A percentile compares a stretch with the other conserved stretches of the same genome.
Evolutionary conservation across 2,797 vertebrate species (phyloP).

Genomic region (Triplophysa bombifrons): DNA sequence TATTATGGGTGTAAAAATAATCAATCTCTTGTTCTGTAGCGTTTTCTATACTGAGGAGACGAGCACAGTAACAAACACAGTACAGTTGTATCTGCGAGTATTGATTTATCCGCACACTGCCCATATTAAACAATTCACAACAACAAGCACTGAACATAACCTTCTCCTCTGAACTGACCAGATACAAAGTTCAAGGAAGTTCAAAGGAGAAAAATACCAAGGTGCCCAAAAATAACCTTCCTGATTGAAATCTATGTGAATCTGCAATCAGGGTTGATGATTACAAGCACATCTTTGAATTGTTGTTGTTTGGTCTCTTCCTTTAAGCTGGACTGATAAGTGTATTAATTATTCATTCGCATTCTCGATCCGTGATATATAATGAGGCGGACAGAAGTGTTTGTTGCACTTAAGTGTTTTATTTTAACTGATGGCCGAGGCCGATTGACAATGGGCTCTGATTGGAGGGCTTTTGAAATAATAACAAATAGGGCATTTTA

Average conservation of each 20-base stretch:
- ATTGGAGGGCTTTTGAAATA: conserved; percentile 28
- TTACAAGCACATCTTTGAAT: conserved; percentile 4
- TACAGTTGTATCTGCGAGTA: conserved; percentile 9
- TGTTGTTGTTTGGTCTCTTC: neutral
- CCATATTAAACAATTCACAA: neutral
- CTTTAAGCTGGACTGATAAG: conserved; percentile 1
- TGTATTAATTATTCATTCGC: conserved; percentile 24
- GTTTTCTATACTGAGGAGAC: conserved; percentile 31
- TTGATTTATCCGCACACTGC: conserved; percentile 3
- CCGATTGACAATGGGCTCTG: conserved; percentile 30
- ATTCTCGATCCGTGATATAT: neutral
- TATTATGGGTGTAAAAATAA: conserved; percentile 28
- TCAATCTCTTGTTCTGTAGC: conserved; percentile 38
- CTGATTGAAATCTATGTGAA: conserved; percentile 35
- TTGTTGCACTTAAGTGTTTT: conserved; percentile 4
- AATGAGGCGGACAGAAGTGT: conserved; percentile 22
- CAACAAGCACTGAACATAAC: conserved; percentile 8
- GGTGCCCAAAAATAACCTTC: neutral
- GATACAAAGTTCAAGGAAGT: neutral
- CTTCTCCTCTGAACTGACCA: neutral
- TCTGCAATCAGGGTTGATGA: conserved; percentile 20
- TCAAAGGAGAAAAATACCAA: neutral
- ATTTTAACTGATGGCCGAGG: conserved; percentile 6
- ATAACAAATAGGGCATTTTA: conserved; percentile 28
- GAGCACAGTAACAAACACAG: conserved; percentile 14